Evolutionary conservation across 2,888 invertebrate genomes (phyloP), one percentile per base, ranked within the genome.

Genomic region (Anarsia innoxiella): DNA sequence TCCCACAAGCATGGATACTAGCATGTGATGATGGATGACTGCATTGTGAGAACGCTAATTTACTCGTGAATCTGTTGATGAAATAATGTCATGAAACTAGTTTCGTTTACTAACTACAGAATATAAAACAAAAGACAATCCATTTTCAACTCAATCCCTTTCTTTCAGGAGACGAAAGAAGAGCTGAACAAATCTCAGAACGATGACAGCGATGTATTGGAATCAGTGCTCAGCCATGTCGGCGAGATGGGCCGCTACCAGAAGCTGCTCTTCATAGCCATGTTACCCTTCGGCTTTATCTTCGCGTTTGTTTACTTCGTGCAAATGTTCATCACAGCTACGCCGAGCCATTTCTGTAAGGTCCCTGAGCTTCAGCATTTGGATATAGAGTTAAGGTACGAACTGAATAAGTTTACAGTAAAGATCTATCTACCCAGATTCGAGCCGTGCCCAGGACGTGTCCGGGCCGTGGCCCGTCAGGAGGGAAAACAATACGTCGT

Each of bases 271-370:
- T 80, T 80, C 55, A 6, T 64, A 8, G 56, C 51, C 11, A 80
- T 83, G 77, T 41, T 73, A 49, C 82, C 80, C 0, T 75, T 77
- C 40, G 82, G 80, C 2, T 50, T 80, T 31, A 64, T 71, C 54
- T 80, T 77, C 60, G 75, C 80, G 1, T 79, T 69, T 53, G 54
- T 76, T 3, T 80, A 80, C 59, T 72, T 80, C 55, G 72, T 74
- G 11, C 82, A 82, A 56, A 79, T 82, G 76, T 82, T 82, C 54
- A 59, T 82, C 11, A 65, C 76, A 0, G 75, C 70, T 6, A 77
- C 80, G 0, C 80, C 80, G 8, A 71, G 57, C 30, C 72, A 82
- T 44, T 82, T 80, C 79, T 82, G 82, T 39, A 46, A 45, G 1
- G 71, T 80, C 9, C 80, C 82, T 0, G 79, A 78, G 42, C 36